phyloP scores from a whole-genome alignment of 2,113 vertebrate genomes.

The Tachuris rubrigastra region DNA sequence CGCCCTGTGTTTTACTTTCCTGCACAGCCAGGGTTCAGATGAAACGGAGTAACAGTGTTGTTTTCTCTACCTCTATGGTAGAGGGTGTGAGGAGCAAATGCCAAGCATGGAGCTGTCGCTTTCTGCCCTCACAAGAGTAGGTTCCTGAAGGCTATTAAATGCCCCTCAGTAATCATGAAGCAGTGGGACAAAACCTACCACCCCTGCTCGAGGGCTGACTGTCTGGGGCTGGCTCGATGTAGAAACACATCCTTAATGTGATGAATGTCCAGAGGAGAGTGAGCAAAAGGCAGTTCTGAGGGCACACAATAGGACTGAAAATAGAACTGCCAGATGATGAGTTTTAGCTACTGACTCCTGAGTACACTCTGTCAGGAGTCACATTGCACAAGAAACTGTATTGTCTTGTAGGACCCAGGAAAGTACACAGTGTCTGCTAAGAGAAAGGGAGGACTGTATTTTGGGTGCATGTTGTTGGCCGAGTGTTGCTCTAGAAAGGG shows the following conservation, averaged over 20 bases:
- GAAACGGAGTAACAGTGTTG: fast-evolving
- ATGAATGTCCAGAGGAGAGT: neutral
- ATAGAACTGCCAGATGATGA: neutral
- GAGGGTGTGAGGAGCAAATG: neutral
- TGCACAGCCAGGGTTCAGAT: neutral
- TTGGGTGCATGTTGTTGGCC: neutral
- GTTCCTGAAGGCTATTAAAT: neutral
- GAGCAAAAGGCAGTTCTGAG: neutral
- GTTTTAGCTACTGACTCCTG: neutral
- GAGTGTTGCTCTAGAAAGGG: neutral
- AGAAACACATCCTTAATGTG: neutral
- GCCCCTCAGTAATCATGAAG: neutral
- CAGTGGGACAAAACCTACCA: neutral
- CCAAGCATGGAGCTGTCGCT: neutral
- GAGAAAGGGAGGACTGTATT: neutral
- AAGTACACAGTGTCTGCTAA: fast-evolving
- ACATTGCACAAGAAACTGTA: neutral
- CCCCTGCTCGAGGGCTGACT: neutral
- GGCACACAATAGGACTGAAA: neutral
- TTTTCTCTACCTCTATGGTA: neutral
- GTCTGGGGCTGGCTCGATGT: neutral
- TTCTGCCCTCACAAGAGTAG: neutral
- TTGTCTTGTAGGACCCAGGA: neutral
- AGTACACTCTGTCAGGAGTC: neutral
- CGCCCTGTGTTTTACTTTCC: neutral